Percentiles rank a stretch among this genome's conserved stretches.
These are phyloP conservation scores for Thinocorus orbignyianus DNA, from an alignment of 2,113 vertebrate species.

Conservation along the genomic window DNA sequence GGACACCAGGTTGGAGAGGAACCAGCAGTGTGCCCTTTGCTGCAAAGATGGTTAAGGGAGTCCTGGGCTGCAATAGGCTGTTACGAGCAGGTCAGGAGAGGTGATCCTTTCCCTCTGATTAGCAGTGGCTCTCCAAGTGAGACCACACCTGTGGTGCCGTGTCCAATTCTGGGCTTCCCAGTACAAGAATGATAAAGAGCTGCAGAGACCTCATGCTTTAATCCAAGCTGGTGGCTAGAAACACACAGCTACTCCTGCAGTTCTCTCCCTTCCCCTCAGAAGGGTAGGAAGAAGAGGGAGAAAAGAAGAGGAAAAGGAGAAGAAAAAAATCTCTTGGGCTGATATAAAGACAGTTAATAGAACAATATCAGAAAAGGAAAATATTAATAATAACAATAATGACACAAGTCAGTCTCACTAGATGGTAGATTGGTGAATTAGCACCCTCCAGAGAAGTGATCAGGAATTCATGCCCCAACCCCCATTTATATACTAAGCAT, in stretches of 20 bases:
- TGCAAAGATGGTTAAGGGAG: too few relatives aligned
- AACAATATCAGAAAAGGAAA: background rate
- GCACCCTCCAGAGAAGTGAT: background rate
- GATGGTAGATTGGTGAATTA: background rate
- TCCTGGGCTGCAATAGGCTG: background rate
- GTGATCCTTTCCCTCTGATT: background rate
- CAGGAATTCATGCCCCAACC: background rate
- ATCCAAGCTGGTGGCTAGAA: background rate
- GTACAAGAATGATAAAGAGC: background rate
- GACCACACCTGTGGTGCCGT: background rate
- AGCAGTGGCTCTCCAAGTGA: background rate
- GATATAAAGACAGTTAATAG: background rate
- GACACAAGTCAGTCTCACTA: background rate
- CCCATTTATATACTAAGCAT: background rate
- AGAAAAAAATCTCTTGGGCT: background rate
- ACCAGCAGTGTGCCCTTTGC: background rate
- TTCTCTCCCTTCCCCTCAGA: background rate
- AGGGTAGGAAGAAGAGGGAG: background rate
- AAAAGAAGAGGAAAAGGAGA: background rate
- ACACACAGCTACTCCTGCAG: background rate
- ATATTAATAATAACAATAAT: background rate
- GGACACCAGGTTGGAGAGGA: background rate
- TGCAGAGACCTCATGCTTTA: background rate
- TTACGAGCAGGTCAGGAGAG: background rate
- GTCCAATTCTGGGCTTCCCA: background rate